Percentiles rank a stretch among this genome's conserved stretches.
Evolutionary conservation across 2,113 vertebrate genomes (phyloP).

Genomic region (Siniperca chuatsi): DNA sequence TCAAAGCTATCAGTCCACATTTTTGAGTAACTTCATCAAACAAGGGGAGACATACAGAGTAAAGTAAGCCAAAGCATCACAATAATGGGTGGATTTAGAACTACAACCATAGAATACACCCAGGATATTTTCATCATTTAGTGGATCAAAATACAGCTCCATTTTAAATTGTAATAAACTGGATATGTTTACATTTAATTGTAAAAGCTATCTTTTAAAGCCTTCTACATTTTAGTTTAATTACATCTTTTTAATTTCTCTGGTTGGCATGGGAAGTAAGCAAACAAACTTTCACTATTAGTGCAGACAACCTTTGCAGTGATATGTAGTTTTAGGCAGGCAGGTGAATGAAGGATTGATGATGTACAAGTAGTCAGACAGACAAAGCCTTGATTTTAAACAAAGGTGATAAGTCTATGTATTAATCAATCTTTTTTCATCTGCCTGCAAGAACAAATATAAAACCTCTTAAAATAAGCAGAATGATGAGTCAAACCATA

Average conservation of each 20-base stretch:
- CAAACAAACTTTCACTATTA: neutral
- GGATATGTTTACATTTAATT: constrained; percentile 23
- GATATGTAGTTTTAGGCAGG: neutral
- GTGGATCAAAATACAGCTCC: constrained; percentile 26
- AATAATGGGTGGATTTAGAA: constrained; percentile 30
- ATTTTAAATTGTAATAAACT: constrained; percentile 32
- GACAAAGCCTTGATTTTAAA: constrained; percentile 22
- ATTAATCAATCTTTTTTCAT: constrained; percentile 49
- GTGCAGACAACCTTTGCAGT: neutral
- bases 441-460: constrained; percentile 49
- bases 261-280: neutral
- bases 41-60: neutral
- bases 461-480: constrained; percentile 26
- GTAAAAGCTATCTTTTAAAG: constrained; percentile 12
- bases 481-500: constrained; percentile 26
- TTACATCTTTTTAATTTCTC: neutral
- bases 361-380: neutral
- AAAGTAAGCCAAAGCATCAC: neutral
- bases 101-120: constrained; percentile 26
- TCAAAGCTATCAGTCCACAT: neutral
- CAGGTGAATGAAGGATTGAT: constrained; percentile 12
- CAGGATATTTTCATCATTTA: constrained; percentile 49
- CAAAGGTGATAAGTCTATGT: constrained; percentile 30
- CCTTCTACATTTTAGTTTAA: constrained; percentile 21
- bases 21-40: neutral